A percentile compares a stretch with the other conserved stretches of the same genome.
These are phyloP conservation scores for Chionomys nivalis DNA, from an alignment of 2,113 vertebrate genomes.

Conservation along the genomic window DNA sequence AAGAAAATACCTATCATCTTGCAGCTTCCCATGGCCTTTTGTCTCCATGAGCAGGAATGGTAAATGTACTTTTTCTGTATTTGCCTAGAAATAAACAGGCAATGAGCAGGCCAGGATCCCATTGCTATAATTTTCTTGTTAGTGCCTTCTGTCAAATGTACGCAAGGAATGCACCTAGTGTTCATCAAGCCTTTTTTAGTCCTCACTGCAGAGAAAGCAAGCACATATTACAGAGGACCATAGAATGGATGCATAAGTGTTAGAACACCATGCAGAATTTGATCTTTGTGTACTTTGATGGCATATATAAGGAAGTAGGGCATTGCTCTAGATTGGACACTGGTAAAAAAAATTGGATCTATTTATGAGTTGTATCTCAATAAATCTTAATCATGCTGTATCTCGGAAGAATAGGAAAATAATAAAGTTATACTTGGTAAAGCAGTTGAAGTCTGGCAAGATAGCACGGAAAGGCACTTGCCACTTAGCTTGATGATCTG, in stretches of 20 bases:
- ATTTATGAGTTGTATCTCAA: slow-evolving; percentile 21
- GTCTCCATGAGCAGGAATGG: neutral
- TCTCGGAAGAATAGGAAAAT: slow-evolving; percentile 30
- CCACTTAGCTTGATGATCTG: neutral
- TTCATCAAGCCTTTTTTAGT: neutral
- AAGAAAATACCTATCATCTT: neutral
- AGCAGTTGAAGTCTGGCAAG: neutral
- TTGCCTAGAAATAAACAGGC: neutral
- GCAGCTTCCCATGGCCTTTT: neutral
- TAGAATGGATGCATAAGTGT: neutral
- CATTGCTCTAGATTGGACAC: neutral
- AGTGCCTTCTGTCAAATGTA: neutral
- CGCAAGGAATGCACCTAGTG: neutral
- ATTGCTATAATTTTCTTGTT: slow-evolving; percentile 2
- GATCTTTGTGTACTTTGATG: slow-evolving; percentile 13
- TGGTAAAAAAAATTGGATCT: neutral
- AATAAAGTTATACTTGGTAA: neutral
- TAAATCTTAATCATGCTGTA: neutral
- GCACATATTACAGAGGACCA: neutral
- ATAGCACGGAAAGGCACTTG: neutral
- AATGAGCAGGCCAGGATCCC: neutral
- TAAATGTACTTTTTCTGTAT: neutral
- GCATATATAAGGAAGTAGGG: neutral
- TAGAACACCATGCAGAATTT: slow-evolving; percentile 18
- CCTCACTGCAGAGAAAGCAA: neutral